A percentile compares a stretch with the other conserved stretches of the same genome.
Conservation (phyloP, 2,888 invertebrate genomes). For the Chloroclysta siterata region DNA sequence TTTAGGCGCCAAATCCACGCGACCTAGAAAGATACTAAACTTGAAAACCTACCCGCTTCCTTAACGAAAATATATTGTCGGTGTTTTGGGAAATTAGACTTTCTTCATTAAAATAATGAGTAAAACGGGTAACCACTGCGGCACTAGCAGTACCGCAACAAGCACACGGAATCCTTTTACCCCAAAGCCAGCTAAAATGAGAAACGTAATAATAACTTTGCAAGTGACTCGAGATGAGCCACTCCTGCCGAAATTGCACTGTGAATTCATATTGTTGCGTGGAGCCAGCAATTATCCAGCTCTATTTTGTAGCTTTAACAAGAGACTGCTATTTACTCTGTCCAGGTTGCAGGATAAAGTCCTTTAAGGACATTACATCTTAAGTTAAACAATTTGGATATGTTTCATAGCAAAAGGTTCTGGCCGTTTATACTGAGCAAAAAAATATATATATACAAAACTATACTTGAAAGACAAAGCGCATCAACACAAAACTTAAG, state of each 20-base stretch:
- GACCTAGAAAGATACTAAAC: too few species aligned
- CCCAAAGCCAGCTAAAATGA: slow-evolving; percentile 23
- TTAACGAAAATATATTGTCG: not conserved
- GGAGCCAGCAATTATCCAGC: slow-evolving; percentile 33
- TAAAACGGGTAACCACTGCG: slow-evolving; percentile 4
- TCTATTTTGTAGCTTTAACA: slow-evolving; percentile 21
- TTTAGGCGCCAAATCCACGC: too few species aligned
- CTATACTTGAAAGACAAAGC: too few species aligned
- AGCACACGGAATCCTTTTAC: slow-evolving; percentile 24
- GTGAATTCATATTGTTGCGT: slow-evolving; percentile 37
- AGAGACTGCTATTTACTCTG: slow-evolving; percentile 16
- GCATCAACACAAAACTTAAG: too few species aligned
- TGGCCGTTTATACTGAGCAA: too few species aligned
- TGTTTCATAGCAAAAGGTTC: too few species aligned
- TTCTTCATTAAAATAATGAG: slow-evolving; percentile 6
- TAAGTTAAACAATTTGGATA: not conserved
- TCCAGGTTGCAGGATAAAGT: slow-evolving; percentile 24
- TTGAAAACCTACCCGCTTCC: not conserved
- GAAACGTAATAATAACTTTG: slow-evolving; percentile 35
- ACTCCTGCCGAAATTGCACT: slow-evolving; percentile 32
- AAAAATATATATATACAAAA: too few species aligned
- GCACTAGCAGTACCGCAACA: not conserved
- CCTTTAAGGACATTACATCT: not conserved
- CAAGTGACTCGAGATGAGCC: slow-evolving; percentile 31
- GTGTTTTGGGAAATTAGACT: not conserved